Conservation (phyloP, 2,113 vertebrate species). For the Scophthalmus maximus region DNA sequence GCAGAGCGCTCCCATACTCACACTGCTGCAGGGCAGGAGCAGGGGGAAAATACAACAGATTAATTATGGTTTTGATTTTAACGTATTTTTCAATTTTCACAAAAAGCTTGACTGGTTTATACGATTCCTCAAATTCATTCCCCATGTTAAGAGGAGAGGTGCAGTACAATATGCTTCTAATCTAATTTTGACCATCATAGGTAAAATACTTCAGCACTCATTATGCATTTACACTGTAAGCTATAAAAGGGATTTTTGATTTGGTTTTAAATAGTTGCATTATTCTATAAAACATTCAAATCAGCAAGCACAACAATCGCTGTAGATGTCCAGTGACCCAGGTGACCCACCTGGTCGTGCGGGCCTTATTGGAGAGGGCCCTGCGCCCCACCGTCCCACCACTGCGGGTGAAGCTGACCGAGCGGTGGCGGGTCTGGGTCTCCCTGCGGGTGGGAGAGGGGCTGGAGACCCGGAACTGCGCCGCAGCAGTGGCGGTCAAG, state of each 20-base stretch:
- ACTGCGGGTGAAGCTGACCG: conserved; percentile 72
- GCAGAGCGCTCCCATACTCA: conserved; percentile 69
- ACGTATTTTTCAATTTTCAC: neutral
- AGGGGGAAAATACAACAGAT: neutral
- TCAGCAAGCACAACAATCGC: no score
- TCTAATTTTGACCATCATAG: no score
- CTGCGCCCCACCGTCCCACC: conserved; percentile 53
- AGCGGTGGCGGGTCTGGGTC: conserved; percentile 69
- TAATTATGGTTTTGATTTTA: neutral
- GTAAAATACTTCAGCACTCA: no score
- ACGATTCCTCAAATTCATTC: neutral
- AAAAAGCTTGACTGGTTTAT: neutral
- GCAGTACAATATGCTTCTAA: no score
- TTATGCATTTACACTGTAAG: no score
- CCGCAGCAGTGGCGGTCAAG: conserved; percentile 20
- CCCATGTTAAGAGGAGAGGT: no score
- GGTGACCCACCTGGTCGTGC: conserved; percentile 72
- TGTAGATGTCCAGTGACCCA: no score
- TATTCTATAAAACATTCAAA: no score
- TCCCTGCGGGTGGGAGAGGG: conserved; percentile 75
- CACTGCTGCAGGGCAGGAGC: conserved; percentile 56
- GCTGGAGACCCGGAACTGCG: conserved; percentile 73
- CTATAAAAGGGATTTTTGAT: no score
- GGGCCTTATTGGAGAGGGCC: conserved; percentile 61
- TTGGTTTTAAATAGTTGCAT: no score